Evolutionary conservation across 1,140 invertebrate species (phyloP).

Genomic region (Trichonephila inaurata): DNA sequence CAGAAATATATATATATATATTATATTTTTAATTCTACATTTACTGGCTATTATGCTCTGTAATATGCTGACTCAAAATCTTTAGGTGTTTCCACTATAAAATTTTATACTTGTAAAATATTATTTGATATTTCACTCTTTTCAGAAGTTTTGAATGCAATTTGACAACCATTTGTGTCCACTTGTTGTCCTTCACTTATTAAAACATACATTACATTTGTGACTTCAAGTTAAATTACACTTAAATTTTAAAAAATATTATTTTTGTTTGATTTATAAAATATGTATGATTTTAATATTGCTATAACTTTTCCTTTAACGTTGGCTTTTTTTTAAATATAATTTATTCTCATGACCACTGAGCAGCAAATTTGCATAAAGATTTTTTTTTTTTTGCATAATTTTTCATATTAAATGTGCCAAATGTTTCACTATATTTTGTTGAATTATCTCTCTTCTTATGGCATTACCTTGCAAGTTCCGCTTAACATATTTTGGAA

Average conservation of each 20-base stretch:
- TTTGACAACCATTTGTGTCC: constrained; percentile 1
- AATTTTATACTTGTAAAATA: constrained; percentile 39
- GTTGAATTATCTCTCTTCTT: background rate
- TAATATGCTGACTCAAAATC: constrained; percentile 48
- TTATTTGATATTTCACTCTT: constrained; percentile 52
- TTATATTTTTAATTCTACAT: constrained; percentile 23
- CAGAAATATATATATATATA: background rate
- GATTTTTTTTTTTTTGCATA: constrained; percentile 16
- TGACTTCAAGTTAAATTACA: background rate
- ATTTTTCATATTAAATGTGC: constrained; percentile 25
- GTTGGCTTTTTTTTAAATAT: background rate
- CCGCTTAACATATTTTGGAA: background rate
- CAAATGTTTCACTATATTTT: constrained; percentile 4
- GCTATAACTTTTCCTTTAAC: background rate
- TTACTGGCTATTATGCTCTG: constrained; percentile 9
- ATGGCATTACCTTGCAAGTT: background rate
- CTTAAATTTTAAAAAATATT: background rate
- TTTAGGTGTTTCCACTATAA: constrained; percentile 16
- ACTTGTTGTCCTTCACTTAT: background rate
- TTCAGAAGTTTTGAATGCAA: background rate
- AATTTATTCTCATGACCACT: constrained; percentile 16
- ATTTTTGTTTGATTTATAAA: background rate
- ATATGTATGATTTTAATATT: background rate
- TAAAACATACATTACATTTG: background rate
- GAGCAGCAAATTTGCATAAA: constrained; percentile 13